phyloP scores from a whole-genome alignment of 2,888 invertebrate species.

The Baronia brevicornis region DNA sequence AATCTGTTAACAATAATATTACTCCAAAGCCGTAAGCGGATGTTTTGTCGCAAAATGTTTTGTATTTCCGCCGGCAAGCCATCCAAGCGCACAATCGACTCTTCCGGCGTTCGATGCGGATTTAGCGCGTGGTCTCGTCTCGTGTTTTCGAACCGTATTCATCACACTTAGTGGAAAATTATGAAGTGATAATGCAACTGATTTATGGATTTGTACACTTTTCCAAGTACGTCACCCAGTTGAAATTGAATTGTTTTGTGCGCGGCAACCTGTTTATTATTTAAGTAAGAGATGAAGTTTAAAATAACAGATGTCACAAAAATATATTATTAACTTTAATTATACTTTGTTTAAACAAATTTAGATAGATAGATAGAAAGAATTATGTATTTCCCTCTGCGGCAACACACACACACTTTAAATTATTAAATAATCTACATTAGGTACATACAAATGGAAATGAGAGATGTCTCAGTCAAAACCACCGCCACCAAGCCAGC shows the following conservation, averaged over 20 bases:
- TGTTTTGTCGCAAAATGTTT: slow-evolving; percentile 20
- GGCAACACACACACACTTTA: not conserved
- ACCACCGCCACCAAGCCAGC: slow-evolving; percentile 4
- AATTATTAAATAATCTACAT: not conserved
- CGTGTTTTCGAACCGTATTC: slow-evolving; percentile 6
- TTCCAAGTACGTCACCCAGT: too few species aligned
- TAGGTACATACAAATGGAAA: not conserved
- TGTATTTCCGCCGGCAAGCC: slow-evolving; percentile 22
- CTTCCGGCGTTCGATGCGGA: slow-evolving; percentile 18
- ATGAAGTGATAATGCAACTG: slow-evolving; percentile 3
- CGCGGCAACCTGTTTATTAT: too few species aligned
- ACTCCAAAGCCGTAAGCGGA: slow-evolving; percentile 16
- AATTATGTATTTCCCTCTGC: not conserved
- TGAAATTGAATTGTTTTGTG: too few species aligned
- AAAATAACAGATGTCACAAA: too few species aligned
- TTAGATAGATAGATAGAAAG: not conserved
- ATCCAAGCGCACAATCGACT: slow-evolving; percentile 19
- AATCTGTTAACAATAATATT: slow-evolving; percentile 16
- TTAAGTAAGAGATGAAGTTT: too few species aligned
- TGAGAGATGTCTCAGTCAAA: not conserved
- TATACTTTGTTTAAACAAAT: slow-evolving; percentile 1
- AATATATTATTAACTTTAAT: too few species aligned
- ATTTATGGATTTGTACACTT: slow-evolving; percentile 3
- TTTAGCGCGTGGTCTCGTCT: too few species aligned
- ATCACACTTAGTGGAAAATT: slow-evolving; percentile 15